Percentiles rank a stretch among this genome's conserved stretches.
Evolutionary conservation across 53 echinoderm and acorn worm species (phyloP).

Genomic region (Holothuria leucospilota): DNA sequence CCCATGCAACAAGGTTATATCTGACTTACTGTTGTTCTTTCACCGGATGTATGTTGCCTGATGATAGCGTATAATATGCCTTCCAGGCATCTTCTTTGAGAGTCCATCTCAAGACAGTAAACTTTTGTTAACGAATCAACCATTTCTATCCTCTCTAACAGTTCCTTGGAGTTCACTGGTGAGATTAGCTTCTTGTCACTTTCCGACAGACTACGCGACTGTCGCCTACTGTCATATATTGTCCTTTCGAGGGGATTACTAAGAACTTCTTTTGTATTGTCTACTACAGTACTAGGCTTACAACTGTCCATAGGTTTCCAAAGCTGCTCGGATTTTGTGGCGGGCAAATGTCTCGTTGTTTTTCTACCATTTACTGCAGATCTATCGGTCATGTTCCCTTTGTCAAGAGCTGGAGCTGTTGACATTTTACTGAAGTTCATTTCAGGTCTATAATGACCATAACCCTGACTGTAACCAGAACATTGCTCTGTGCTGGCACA

Average conservation of each 20-base stretch:
- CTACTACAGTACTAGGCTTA: background rate
- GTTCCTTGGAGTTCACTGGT: conserved; percentile 37
- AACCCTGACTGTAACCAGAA: background rate
- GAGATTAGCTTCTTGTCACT: conserved; percentile 16
- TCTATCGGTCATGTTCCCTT: background rate
- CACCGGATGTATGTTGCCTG: conserved; percentile 60
- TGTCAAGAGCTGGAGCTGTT: background rate
- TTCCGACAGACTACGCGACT: background rate
- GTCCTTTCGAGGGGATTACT: background rate
- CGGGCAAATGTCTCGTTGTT: conserved; percentile 3
- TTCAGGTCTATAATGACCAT: conserved; percentile 5
- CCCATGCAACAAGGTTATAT: background rate
- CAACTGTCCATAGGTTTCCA: conserved; percentile 3
- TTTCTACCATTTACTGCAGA: background rate
- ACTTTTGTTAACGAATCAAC: conserved; percentile 78
- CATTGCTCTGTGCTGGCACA: background rate
- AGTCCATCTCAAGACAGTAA: conserved; percentile 77
- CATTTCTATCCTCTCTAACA: conserved; percentile 72
- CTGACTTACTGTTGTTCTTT: conserved; percentile 12
- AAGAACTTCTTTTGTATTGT: background rate
- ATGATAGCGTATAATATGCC: conserved; percentile 82
- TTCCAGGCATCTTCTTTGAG: conserved; percentile 77
- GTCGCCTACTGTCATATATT: conserved; percentile 1
- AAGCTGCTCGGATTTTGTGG: conserved; percentile 10
- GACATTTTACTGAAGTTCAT: background rate